Evolutionary conservation across 1,140 invertebrate genomes (phyloP), one percentile per base, ranked within the genome.

Genomic region (Drosophila sulfurigaster): DNA sequence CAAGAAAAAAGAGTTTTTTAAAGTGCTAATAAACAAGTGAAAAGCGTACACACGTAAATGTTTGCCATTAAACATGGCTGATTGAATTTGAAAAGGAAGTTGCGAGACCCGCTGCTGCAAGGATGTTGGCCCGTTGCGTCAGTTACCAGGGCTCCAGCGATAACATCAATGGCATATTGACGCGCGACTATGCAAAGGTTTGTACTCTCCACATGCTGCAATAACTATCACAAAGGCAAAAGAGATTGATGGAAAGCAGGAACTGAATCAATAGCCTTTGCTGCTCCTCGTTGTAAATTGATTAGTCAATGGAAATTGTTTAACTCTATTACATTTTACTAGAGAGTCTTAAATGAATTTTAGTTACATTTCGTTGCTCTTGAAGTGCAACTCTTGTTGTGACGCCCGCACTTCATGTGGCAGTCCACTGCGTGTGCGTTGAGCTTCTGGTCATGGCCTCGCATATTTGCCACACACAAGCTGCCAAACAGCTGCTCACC

Each of bases 141-240:
- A 92, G 91, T 45, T 82, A 86, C 49, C 91, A 93, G 69, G 92
- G 92, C 20, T 92, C 92, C 64, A 87, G 89, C 60, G 92, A 93
- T 58, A 92, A 92, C 60, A 83, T 92, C 67, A 91, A 92, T 56
- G 83, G 88, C 54, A 83, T 87, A 28, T 56, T 91, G 72, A 85
- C 91, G 49, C 64, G 78, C 25, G 91, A 92, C 74, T 92, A 92
- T 79, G 77, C 89, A 63, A 90, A 92, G 91, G 91, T 92, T 78
- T 28, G 91, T 88, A 81, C 71, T 15, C 13, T 38, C 30, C 11
- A 28, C 15, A 49, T 11, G 2, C 0, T 10, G 10, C 35, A 38
- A 13, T 15, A 10, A 30, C 32, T 38, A 28, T n/a, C 56, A 43
- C 16, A 49, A 56, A 38, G 25, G 30, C 30, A 35, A 52, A 58